Percentiles rank a stretch among this genome's conserved stretches.
These are phyloP conservation scores for Linnaemya tessellans DNA, from an alignment of 2,888 invertebrate genomes.

Conservation along the genomic window DNA sequence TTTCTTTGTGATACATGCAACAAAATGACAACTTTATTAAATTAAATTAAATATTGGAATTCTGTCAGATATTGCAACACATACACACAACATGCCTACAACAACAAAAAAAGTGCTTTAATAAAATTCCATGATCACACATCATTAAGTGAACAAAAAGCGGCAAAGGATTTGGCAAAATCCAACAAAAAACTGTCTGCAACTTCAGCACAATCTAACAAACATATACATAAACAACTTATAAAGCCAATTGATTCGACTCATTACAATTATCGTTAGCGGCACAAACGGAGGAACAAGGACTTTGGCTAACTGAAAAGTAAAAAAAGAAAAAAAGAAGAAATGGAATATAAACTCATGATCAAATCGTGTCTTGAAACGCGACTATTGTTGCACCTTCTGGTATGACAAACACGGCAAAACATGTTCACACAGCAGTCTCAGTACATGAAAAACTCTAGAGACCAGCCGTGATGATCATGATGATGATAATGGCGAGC, in stretches of 20 bases:
- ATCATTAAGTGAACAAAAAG: slow-evolving; percentile 74
- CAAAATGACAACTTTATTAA: slow-evolving; percentile 74
- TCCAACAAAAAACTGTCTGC: slow-evolving; percentile 54
- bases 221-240: neutral
- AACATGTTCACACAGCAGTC: slow-evolving; percentile 59
- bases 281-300: slow-evolving; percentile 49
- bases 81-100: neutral
- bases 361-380: slow-evolving; percentile 69
- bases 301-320: slow-evolving; percentile 18
- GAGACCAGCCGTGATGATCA: slow-evolving; percentile 57
- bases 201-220: slow-evolving; percentile 13
- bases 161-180: slow-evolving; percentile 25
- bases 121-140: slow-evolving; percentile 76
- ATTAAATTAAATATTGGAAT: slow-evolving; percentile 73
- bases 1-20: slow-evolving; percentile 42
- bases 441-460: slow-evolving; percentile 53
- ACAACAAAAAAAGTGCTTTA: slow-evolving; percentile 60
- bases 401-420: slow-evolving; percentile 72
- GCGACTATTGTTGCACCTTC: slow-evolving; percentile 75
- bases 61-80: slow-evolving; percentile 63
- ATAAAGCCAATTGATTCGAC: slow-evolving; percentile 59
- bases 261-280: slow-evolving; percentile 73
- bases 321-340: neutral
- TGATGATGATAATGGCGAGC: slow-evolving; percentile 15
- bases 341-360: slow-evolving; percentile 57